phyloP scores from a whole-genome alignment of 2,113 vertebrate species.

The Geococcyx californianus region DNA sequence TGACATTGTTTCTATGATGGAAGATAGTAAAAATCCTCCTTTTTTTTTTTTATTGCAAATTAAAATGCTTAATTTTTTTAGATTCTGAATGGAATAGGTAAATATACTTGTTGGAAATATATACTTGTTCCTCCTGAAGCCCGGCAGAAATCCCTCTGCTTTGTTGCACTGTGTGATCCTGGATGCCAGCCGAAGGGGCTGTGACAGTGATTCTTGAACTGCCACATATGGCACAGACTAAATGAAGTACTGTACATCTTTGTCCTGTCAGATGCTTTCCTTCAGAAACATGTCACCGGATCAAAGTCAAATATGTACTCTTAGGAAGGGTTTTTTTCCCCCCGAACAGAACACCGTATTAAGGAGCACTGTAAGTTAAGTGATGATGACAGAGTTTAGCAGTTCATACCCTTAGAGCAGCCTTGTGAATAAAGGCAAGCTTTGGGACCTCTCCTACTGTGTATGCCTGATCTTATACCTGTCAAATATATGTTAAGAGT shows the following conservation, averaged over 20 bases:
- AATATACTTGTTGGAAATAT: not conserved
- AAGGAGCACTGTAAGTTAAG: slow-evolving; percentile 41
- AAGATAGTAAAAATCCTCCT: not conserved
- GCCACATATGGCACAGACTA: not conserved
- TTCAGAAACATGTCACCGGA: slow-evolving; percentile 28
- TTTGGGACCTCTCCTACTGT: not conserved
- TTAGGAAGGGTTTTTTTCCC: not conserved
- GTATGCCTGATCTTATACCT: slow-evolving; percentile 4
- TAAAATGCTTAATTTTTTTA: not conserved
- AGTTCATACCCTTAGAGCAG: slow-evolving; percentile 32
- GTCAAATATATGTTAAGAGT: not conserved
- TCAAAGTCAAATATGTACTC: slow-evolving; percentile 34
- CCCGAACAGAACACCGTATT: not conserved
- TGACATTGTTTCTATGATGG: not conserved
- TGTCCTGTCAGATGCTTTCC: slow-evolving; percentile 35
- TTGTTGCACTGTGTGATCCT: accelerated
- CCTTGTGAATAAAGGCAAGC: slow-evolving; percentile 19
- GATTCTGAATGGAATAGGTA: not conserved
- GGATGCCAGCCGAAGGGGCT: not conserved
- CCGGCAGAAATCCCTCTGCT: not conserved
- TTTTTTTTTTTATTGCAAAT: not conserved
- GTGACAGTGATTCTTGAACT: not conserved
- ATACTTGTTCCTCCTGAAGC: not conserved
- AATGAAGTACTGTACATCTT: slow-evolving; percentile 7
- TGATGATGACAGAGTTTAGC: slow-evolving; percentile 56